Conservation (phyloP, 2,888 invertebrate genomes). For the Drosophila borborema region DNA sequence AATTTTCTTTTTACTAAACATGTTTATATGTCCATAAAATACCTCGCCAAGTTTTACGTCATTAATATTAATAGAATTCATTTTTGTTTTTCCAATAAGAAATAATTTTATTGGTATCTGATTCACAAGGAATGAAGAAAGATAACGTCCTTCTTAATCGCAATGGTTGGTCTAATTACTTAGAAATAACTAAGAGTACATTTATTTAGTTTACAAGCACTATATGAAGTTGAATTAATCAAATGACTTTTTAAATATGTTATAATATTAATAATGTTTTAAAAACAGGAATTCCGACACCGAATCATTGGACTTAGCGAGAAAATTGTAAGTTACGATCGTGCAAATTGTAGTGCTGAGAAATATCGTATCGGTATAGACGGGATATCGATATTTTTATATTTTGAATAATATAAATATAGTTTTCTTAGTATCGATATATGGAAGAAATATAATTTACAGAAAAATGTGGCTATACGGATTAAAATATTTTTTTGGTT, state of each 20-base stretch:
- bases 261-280: neutral
- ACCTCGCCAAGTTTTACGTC: constrained; percentile 17
- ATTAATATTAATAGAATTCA: constrained; percentile 29
- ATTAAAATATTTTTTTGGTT: no score
- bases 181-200: neutral
- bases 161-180: neutral
- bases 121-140: neutral
- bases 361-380: no score
- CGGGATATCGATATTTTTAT: no score
- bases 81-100: neutral
- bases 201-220: neutral
- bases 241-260: neutral
- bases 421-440: no score
- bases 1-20: neutral
- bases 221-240: neutral
- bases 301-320: no score
- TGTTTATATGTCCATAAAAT: neutral
- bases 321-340: no score
- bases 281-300: neutral
- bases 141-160: neutral
- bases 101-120: neutral
- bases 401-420: no score
- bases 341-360: no score
- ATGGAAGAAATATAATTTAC: no score
- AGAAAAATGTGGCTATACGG: no score